A percentile compares a stretch with the other conserved stretches of the same genome.
phyloP scores from a whole-genome alignment of 2,113 vertebrate genomes.

The Clupea harengus region DNA sequence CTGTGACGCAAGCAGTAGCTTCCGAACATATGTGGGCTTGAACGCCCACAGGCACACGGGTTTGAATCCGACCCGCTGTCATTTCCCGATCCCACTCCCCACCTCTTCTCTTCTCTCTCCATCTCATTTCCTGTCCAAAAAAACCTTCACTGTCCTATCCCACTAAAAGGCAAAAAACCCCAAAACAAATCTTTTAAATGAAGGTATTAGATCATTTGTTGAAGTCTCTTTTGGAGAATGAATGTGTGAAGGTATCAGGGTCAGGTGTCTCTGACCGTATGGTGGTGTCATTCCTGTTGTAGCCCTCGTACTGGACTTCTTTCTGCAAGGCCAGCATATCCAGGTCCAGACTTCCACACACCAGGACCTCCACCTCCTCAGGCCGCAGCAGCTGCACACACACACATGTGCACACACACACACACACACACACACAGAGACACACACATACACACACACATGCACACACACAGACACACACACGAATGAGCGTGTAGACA shows the following conservation, averaged over 20 bases:
- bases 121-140: too few relatives aligned
- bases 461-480: not conserved
- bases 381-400: constrained; percentile 84
- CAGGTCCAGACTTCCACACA: constrained; percentile 91
- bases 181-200: too few relatives aligned
- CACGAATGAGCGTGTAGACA: not conserved
- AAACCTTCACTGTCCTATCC: too few relatives aligned
- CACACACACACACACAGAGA: not conserved
- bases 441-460: not conserved
- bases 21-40: too few relatives aligned
- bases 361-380: constrained; percentile 96
- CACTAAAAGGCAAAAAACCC: too few relatives aligned
- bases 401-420: not conserved
- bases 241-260: not conserved
- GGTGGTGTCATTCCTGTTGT: constrained; percentile 83
- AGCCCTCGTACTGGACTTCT: constrained; percentile 92
- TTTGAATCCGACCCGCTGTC: too few relatives aligned
- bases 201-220: too few relatives aligned
- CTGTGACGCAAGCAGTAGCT: too few relatives aligned
- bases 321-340: constrained; percentile 90
- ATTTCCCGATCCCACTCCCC: too few relatives aligned
- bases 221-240: too few relatives aligned
- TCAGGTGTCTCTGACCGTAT: constrained; percentile 70
- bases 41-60: too few relatives aligned
- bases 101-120: too few relatives aligned